Evolutionary conservation across 2,797 vertebrate genomes (phyloP), one percentile per base, ranked within the genome.

Genomic region (Morus bassanus): DNA sequence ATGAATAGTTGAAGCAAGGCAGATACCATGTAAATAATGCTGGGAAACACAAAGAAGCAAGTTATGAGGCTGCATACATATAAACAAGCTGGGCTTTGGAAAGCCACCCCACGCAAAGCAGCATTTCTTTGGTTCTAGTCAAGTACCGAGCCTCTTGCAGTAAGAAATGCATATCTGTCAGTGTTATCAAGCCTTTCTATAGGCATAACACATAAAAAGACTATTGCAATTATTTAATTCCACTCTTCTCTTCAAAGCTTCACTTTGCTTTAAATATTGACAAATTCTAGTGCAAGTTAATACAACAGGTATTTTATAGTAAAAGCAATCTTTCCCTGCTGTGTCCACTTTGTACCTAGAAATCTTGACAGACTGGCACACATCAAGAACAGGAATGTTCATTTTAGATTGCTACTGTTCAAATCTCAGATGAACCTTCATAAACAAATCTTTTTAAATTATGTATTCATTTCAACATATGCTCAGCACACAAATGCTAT

Each of bases 391-490:
- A 59, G 39, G 56, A 64, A 84, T 64, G 46, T 74, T 96, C 67
- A 69, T 70, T 92, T 96, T 89, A 92, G 86, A 88, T 91, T 88
- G 54, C 17, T 33, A 25, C 53, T 78, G 24, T n/a, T 97, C 57
- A 95, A 95, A 80, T 92, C 94, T 95, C 96, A 89, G 86, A 83
- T 89, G 94, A 97, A 94, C 50, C n/a, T 85, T 90, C 89, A 93
- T 78, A 91, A 95, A 97, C 59, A 94, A 95, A 77, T 86, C 45
- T 87, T 85, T 92, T 95, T 95, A 90, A 97, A 96, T 96, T 93
- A 95, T 93, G 79, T 79, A 94, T 97, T 97, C 85, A 85, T 96
- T 97, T 96, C 92, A 93, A 93, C 89, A 89, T 93, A 89, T 77
- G 86, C 91, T 91, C 77, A 92, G 57, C 68, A 95, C 79, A 95